Evolutionary conservation across 2,113 vertebrate species (phyloP).

Genomic region (Blennius ocellaris): DNA sequence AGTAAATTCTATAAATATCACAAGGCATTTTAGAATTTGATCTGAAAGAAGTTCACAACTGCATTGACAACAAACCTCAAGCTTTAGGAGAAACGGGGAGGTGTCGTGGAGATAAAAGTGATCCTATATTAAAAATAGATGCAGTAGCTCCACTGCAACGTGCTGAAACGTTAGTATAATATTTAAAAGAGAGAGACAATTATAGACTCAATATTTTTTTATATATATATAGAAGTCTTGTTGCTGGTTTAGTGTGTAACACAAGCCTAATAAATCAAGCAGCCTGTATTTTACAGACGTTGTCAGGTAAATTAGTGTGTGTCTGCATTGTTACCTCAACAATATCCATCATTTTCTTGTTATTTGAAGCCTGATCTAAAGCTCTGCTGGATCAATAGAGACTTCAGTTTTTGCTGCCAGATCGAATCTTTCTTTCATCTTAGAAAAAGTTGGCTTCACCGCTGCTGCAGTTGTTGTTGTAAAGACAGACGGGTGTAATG

Average conservation of each 20-base stretch:
- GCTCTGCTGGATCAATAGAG: constrained; percentile 16
- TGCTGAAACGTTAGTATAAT: constrained; percentile 18
- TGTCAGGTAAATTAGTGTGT: constrained; percentile 2
- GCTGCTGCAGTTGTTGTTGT: constrained; percentile 12
- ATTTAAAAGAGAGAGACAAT: constrained; percentile 32
- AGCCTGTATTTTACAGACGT: neutral
- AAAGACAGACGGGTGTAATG: constrained; percentile 12
- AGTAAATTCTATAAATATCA: constrained; percentile 56
- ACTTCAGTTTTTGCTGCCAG: constrained; percentile 24
- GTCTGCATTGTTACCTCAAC: neutral
- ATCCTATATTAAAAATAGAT: constrained; percentile 51
- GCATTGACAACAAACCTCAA: constrained; percentile 33
- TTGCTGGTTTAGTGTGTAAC: neutral
- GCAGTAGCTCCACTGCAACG: constrained; percentile 20
- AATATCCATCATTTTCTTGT: constrained; percentile 10
- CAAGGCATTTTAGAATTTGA: constrained; percentile 33
- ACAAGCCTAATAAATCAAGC: neutral
- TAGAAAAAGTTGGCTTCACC: neutral
- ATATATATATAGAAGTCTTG: neutral
- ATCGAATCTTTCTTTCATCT: constrained; percentile 26
- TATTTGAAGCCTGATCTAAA: constrained; percentile 15
- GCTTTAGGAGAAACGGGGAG: constrained; percentile 13
- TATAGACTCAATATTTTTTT: neutral
- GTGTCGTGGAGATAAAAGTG: constrained; percentile 43
- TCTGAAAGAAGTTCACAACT: constrained; percentile 25